Base-by-base conservation (phyloP, 2,888 invertebrate genomes). In the Mylabris sibirica region DNA sequence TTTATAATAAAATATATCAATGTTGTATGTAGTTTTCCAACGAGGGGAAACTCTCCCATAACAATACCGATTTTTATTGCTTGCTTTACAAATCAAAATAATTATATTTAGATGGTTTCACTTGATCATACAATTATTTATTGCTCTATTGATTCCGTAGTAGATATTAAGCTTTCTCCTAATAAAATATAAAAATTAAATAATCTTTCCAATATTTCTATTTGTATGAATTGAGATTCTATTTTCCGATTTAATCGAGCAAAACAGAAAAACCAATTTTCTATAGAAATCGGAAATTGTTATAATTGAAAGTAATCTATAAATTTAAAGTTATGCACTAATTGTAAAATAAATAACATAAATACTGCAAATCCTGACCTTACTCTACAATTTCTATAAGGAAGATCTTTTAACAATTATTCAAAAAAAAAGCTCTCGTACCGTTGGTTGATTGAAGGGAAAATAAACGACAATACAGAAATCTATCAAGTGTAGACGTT, bases 121-220 rank as follows among this genome's bases (percentile, higher is more conserved):
- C 53, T 57, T 57, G 8, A 24, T 57, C 57, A 24, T 57, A 57
- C 57, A 57, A 24, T 49, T 49, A 49, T 57, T 57, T 57, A 57
- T 57, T 57, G 57, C 8, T 24, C 12, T 4, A 24, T 24, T 57
- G 57, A 24, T 14, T 57, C 1, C 24, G 30, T 30, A 5, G 30
- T 30, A 5, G 57, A 22, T 57, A 57, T 57, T 53, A 2, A 24
- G 57, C 57, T 57, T 57, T 57, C 57, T 57, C 57, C 24, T 57
- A 1, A 49, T 9, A 9, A 1, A 49, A 49, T 49, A 57, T 5
- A 57, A 24, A 53, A 57, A 57, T 57, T 24, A 57, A 11, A 49
- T 20, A 20, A 57, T 57, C 12, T 24, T 9, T 14, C 24, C 22
- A 49, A 24, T 24, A 4, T 24, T 24, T 57, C 12, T 20, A 9